Evolutionary conservation across 2,888 invertebrate species (phyloP), one percentile per base, ranked within the genome.

Genomic region (Orchesellides sinensis): DNA sequence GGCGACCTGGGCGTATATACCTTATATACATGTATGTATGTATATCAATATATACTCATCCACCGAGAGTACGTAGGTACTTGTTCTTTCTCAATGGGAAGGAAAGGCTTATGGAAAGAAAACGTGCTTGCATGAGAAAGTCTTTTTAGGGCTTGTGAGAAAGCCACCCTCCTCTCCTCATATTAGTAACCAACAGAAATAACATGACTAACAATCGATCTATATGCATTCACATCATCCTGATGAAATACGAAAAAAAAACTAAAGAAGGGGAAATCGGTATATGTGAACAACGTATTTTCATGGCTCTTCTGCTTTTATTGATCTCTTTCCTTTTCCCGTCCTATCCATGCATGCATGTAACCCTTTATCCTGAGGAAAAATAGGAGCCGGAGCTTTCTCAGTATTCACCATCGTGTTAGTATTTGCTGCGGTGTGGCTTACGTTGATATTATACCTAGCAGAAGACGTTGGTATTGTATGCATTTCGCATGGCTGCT

Each of bases 241-340:
- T n/a, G n/a, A n/a, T n/a, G n/a, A n/a, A n/a, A n/a, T n/a, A n/a
- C n/a, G n/a, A n/a, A n/a, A 54, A 25, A 19, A 19, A 14, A 25
- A 54, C 14, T n/a, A 1, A 29, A 29, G n/a, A 59, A 59, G 59
- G 59, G 59, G 59, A 59, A 59, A 27, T 59, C 2, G 29, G 59
- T 59, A 29, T 59, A 14, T n/a, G n/a, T n/a, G n/a, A 59, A 59
- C 59, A 29, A 29, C 32, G 59, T 59, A 21, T 21, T 59, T 59
- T 59, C 59, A 59, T 59, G 59, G 59, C 59, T 59, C 59, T 59
- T 17, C 23, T 59, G 32, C 29, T 59, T 59, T 59, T 59, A 59
- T 59, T 59, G 59, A 59, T 52, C 52, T 59, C 25, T 27, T 49
- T 21, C 59, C 59, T 14, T 32, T 59, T 59, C 59, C 59, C 17